Evolutionary conservation across 2,797 vertebrate species (phyloP), one percentile per base, ranked within the genome.

Genomic region (Fistularia commersonii): DNA sequence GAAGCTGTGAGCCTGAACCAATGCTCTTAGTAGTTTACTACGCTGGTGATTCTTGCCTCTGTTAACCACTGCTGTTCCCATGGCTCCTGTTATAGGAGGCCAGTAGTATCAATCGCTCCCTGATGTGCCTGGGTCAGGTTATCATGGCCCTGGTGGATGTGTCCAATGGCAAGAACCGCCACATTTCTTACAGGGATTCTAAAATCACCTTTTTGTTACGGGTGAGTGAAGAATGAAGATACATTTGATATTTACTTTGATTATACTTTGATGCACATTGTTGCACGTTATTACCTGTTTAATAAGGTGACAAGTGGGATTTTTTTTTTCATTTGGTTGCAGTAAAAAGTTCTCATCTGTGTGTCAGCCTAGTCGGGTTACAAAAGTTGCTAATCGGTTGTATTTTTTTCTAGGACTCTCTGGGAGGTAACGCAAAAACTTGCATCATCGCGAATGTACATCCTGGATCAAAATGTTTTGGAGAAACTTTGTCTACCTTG

Each of bases 401-500:
- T 53, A 54, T 6, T 44, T 48, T 5, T 71, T 80, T 61, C 49
- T n/a, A 99, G 97, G 96, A 99, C 68, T 99, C 97, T 58, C 92
- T 99, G 54, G 97, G 97, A 41, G 97, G 97, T 43, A 99, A 99
- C 63, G 97, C 97, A 52, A 98, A 93, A 88, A 98, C 97, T 0
- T 94, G 89, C 73, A 96, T 99, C 56, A 96, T 99, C 0, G 95
- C 95, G 55, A 99, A 99, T n/a, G 93, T 99, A 14, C 96, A 99
- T 43, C 96, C 96, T 0, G 96, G 95, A 62, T 94, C 94, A 48
- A 95, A 87, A 66, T 98, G 94, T 77, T 99, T 98, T 74, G 96
- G 95, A 55, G 96, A 98, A 89, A 98, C 97, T 0, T 76, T 98
- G 3, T 99, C 97, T 50, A 99, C 95, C 0, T 85, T 99, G 65